Evolutionary conservation across 2,797 vertebrate genomes (phyloP), one percentile per base, ranked within the genome.

Genomic region (Sylvia borin): DNA sequence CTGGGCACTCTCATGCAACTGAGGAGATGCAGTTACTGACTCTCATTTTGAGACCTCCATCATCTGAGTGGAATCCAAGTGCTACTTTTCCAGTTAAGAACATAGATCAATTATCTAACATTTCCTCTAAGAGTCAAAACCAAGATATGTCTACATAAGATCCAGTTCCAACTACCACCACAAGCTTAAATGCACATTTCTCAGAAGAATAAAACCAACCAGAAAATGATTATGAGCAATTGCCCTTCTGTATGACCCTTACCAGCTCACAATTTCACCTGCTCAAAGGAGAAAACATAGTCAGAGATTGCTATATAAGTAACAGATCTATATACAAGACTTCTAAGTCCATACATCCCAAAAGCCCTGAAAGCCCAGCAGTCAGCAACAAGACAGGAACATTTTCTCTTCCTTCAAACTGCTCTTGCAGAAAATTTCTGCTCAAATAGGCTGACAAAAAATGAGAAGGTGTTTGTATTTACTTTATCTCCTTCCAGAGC

Each of bases 321-420:
- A 66, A 10, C 34, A 72, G 31, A 19, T 42, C 54, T 72, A 90
- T 70, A 68, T n/a, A 34, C 26, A 67, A 22, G 25, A 72, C 36
- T 82, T 72, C 29, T 34, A 91, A 89, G 26, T 16, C 27, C 50
- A 70, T 42, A 42, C 14, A 36, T 61, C 48, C 51, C 47, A 16
- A 80, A 86, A 86, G 34, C 16, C 61, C 58, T 9, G 8, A 74
- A 54, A 32, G 22, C 48, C 14, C 22, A 58, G 24, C n/a, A 79
- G 51, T 36, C 36, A 79, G 48, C n/a, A 92, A 82, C 36, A 86
- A 72, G 64, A 76, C 11, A 85, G 31, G 27, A 91, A 76, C 34
- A 67, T 79, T 92, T 91, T 42, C 9, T 82, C 29, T 87, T 82
- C n/a, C 40, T 84, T 91, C 45, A 84, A 45, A 73, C 47, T 78